Evolutionary conservation across 2,113 vertebrate species (phyloP).

Genomic region (Aspidoscelis tigris): DNA sequence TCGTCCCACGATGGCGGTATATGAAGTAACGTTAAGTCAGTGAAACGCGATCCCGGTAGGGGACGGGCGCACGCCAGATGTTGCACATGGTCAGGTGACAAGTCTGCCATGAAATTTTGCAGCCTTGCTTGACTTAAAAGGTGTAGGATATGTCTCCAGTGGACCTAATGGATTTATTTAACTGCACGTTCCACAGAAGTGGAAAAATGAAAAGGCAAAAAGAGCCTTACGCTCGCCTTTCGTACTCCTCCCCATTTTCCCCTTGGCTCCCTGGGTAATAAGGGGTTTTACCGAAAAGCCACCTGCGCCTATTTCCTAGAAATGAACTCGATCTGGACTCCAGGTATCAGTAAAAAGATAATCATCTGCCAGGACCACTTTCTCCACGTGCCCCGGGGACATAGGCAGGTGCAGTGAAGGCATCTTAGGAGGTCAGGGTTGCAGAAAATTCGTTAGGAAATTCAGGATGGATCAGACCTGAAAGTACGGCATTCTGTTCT

Average conservation of each 20-base stretch:
- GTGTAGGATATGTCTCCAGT: slow-evolving; percentile 50
- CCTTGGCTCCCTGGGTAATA: neutral
- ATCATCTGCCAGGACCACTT: neutral
- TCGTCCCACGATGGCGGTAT: slow-evolving; percentile 43
- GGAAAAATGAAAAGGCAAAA: slow-evolving; percentile 44
- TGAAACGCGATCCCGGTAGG: slow-evolving; percentile 54
- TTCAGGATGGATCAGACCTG: neutral
- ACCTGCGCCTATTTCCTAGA: slow-evolving; percentile 9
- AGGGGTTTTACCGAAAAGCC: slow-evolving; percentile 27
- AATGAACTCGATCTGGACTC: neutral
- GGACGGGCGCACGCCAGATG: slow-evolving; percentile 47
- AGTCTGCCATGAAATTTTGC: slow-evolving; percentile 46
- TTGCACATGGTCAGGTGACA: slow-evolving; percentile 58
- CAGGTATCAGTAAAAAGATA: neutral
- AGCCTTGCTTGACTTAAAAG: slow-evolving; percentile 42
- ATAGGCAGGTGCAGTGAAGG: neutral
- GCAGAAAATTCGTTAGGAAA: neutral
- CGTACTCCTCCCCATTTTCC: slow-evolving; percentile 42
- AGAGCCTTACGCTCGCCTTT: slow-evolving; percentile 34
- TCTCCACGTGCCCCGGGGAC: neutral
- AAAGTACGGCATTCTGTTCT: neutral
- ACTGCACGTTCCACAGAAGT: slow-evolving; percentile 42
- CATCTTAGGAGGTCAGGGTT: neutral
- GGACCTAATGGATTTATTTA: slow-evolving; percentile 52
- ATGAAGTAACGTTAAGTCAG: slow-evolving; percentile 46